These are phyloP conservation scores for Caenorhabditis elegans DNA, from an alignment of 1,140 invertebrate species.

Conservation along the genomic window WBcel235 BX284604.4:11521501-11522000, in stretches of 20 bases:
- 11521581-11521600: too few species aligned
- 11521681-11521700: constrained; percentile 94
- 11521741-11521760: constrained; percentile 68
- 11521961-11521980: constrained; percentile 16
- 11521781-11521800: constrained; percentile 96
- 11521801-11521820: constrained; percentile 67
- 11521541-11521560: constrained; percentile 87
- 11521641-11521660: constrained; percentile 99
- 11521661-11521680: constrained; percentile 99
- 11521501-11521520: constrained; percentile 66
- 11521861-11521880: constrained; percentile 89
- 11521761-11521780: constrained; percentile 79
- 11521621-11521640: constrained; percentile 94
- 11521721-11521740: constrained; percentile 92
- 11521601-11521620: constrained; percentile 74
- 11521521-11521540: constrained; percentile 97
- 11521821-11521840: neutral
- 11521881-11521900: constrained; percentile 74
- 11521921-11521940: constrained; percentile 50
- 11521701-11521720: constrained; percentile 89
- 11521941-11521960: constrained; percentile 44
- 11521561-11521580: too few species aligned
- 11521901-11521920: constrained; percentile 46
- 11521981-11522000: constrained; percentile 44
- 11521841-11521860: constrained; percentile 76